Conservation (phyloP, 2,113 vertebrate species). For the Oryzias celebensis region DNA sequence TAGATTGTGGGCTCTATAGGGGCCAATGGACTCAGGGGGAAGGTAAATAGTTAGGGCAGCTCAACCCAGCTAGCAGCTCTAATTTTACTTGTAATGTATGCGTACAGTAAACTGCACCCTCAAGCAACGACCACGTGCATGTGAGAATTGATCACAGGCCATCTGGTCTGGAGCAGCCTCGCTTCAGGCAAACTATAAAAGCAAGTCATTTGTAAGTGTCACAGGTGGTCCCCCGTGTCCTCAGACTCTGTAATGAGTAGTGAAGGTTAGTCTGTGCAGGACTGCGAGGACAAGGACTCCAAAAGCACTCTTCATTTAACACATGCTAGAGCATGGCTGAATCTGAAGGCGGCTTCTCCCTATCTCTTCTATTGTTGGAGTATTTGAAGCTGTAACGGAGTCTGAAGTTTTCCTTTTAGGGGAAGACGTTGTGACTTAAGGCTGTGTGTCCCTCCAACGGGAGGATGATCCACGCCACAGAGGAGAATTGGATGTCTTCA, state of each 20-base stretch:
- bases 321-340: no score
- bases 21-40: no score
- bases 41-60: no score
- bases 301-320: conserved; percentile 15
- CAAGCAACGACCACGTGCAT: conserved; percentile 32
- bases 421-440: no score
- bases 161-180: conserved; percentile 61
- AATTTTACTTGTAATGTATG: conserved; percentile 23
- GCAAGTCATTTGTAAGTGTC: conserved; percentile 73
- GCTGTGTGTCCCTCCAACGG: no score
- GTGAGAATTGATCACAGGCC: conserved; percentile 64
- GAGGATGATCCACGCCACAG: no score
- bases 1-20: no score
- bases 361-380: no score
- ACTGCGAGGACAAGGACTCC: conserved; percentile 61
- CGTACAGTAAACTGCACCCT: conserved; percentile 40
- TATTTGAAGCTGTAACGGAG: no score
- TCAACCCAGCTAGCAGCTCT: neutral
- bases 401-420: no score
- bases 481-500: no score
- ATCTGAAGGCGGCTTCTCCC: no score
- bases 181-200: conserved; percentile 59
- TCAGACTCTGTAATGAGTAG: conserved; percentile 70
- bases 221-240: conserved; percentile 62
- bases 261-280: conserved; percentile 53